Base-by-base conservation (phyloP, 2,888 invertebrate genomes). In the Drosophila anomelani region DNA sequence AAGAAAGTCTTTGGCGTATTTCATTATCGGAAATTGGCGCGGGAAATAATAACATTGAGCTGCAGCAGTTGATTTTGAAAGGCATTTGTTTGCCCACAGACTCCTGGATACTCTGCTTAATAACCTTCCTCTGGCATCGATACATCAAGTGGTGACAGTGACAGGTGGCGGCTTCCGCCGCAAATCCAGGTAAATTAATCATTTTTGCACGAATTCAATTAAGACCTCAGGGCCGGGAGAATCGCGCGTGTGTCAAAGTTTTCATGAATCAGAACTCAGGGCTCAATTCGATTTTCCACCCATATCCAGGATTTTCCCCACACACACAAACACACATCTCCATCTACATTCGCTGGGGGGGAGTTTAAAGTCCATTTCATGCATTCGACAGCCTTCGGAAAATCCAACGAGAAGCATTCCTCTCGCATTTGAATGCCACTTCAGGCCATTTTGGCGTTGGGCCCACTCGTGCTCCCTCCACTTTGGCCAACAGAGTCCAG, bases 1-100 rank as follows among this genome's bases (percentile, higher is more conserved):
- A 34, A 41, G 38, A 64, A 69, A 75, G 56, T 60, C 69, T 53
- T 29, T 13, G 44, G 36, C 44, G 66, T 64, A 66, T 79, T 81
- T 82, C 59, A 80, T 72, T 78, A 64, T 61, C 71, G 34, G 44
- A 43, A 80, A 76, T 70, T 74, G 38, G 49, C 54, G n/a, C 32
- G 51, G 36, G 55, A 62, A 76, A 76, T 73, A 73, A 76, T 68
- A 60, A 63, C 49, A 44, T 69, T 71, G 57, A 68, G 68, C 56
- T 36, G 59, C 49, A 51, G 41, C 59, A 63, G 38, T 62, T 69
- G 51, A 44, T 39, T 38, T 59, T 66, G 69, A 77, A 58, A 70
- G 62, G 62, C 53, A 46, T 32, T 53, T 77, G 26, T 17, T n/a
- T 62, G 41, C 39, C 17, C 34, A 67, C 56, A 61, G 51, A 69